These are phyloP conservation scores for Drosophila dunni DNA, from an alignment of 1,140 invertebrate species.

Conservation along the genomic window DNA sequence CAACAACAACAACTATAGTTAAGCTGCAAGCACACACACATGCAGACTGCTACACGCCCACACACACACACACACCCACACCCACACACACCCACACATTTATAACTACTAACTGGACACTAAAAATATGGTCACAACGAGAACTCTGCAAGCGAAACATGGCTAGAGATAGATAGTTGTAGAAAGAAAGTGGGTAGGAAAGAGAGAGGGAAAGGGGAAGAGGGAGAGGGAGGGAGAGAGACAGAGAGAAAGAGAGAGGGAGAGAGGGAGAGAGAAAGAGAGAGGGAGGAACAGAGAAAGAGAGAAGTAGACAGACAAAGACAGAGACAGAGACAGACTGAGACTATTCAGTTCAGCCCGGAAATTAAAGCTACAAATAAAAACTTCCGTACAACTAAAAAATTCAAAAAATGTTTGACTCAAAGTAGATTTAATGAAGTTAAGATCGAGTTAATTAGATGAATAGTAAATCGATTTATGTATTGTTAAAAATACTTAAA, in stretches of 20 bases:
- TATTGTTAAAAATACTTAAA: no score
- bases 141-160: not conserved
- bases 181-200: not conserved
- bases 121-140: slow-evolving; percentile 68
- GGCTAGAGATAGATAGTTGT: not conserved
- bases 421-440: no score
- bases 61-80: slow-evolving; percentile 24
- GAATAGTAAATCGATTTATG: no score
- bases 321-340: no score
- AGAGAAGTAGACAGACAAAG: no score
- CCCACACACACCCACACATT: slow-evolving; percentile 15
- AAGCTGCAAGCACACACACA: slow-evolving; percentile 20
- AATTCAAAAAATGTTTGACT: no score
- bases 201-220: not conserved
- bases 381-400: no score
- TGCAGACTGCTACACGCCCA: slow-evolving; percentile 10
- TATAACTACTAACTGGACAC: slow-evolving; percentile 66
- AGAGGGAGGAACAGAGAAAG: no score
- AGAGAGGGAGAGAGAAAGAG: no score
- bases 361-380: no score
- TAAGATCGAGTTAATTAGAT: no score
- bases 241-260: not conserved
- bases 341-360: no score
- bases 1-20: slow-evolving; percentile 21
- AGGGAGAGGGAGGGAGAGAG: not conserved